phyloP scores from a whole-genome alignment of 1,140 invertebrate species.

The Drosophila nigrodunni region DNA sequence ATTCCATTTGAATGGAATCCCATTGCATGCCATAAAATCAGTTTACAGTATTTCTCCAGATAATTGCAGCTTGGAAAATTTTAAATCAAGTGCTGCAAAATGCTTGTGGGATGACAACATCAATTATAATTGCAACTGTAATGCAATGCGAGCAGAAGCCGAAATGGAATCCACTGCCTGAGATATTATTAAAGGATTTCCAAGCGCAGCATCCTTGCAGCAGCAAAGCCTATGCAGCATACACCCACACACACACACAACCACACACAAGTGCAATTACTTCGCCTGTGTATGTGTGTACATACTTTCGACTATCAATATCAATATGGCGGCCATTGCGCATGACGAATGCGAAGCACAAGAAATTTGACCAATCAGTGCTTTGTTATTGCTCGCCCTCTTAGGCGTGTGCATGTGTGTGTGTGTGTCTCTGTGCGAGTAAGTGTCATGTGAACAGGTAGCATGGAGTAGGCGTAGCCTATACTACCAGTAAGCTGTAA shows the following conservation, averaged over 20 bases:
- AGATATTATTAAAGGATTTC: constrained; percentile 31
- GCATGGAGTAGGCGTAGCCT: constrained; percentile 59
- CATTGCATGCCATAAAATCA: no score
- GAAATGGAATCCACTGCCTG: constrained; percentile 32
- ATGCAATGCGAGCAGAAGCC: constrained; percentile 28
- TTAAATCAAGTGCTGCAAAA: constrained; percentile 1
- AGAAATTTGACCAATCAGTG: constrained; percentile 65
- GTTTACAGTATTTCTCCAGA: neutral
- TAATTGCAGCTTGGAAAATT: constrained; percentile 3
- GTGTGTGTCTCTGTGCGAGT: constrained; percentile 13
- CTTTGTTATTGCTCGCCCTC: constrained; percentile 50
- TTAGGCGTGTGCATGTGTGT: constrained; percentile 15
- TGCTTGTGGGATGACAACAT: constrained; percentile 17
- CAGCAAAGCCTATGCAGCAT: constrained; percentile 28
- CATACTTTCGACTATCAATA: constrained; percentile 43
- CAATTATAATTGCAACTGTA: constrained; percentile 26
- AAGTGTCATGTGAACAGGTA: constrained; percentile 57
- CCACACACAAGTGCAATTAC: constrained; percentile 1
- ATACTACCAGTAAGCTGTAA: constrained; percentile 6
- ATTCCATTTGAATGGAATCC: no score
- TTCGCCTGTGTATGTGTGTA: constrained; percentile 4
- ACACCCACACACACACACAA: constrained; percentile 2
- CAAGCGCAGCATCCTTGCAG: constrained; percentile 28
- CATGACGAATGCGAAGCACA: constrained; percentile 51
- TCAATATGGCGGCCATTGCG: constrained; percentile 80